Evolutionary conservation across 2,797 vertebrate species (phyloP), one percentile per base, ranked within the genome.

Genomic region (Columba guinea): DNA sequence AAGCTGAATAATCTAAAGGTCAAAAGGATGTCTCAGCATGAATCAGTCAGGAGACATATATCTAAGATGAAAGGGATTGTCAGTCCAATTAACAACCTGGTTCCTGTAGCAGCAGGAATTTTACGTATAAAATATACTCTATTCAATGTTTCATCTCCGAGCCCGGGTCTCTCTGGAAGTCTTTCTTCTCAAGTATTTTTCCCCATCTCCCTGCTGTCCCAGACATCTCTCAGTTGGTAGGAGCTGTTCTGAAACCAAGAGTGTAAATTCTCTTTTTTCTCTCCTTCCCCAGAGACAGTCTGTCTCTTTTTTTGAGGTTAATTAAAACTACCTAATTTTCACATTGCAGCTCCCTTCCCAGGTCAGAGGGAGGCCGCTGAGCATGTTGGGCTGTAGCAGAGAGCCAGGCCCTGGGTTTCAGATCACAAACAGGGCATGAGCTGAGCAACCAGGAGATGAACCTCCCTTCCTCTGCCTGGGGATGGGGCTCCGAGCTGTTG

Each of bases 1-100:
- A 91, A 71, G 49, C 32, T 64, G 71, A 85, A 89, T 90, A 76
- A 79, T 94, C 63, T 35, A 90, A 94, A 95, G 90, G 92, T 87
- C 87, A 87, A 65, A 74, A 84, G 55, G 74, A 71, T 82, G 83
- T 76, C 85, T 94, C 82, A 87, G 75, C 46, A 62, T 85, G 94
- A 93, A 79, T 90, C 95, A 94, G 68, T 22, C 79, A 71, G 71
- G 46, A 91, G 70, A 82, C 6, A 6, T 41, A 22, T 49, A 63
- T 48, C 46, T 76, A 44, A 82, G 79, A 92, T 94, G 63, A 87
- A 89, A 93, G 55, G 44, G 59, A 76, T 13, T 87, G 76, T 58
- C 90, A 85, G 53, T 85, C 63, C 82, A 85, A 70, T 94, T 93
- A 89, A 32, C 53, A 87, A 71, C 30, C 71, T n/a, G 37, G 46